Conservation (phyloP, 2,888 invertebrate species). For the Drosophila nr. perissopoda region DNA sequence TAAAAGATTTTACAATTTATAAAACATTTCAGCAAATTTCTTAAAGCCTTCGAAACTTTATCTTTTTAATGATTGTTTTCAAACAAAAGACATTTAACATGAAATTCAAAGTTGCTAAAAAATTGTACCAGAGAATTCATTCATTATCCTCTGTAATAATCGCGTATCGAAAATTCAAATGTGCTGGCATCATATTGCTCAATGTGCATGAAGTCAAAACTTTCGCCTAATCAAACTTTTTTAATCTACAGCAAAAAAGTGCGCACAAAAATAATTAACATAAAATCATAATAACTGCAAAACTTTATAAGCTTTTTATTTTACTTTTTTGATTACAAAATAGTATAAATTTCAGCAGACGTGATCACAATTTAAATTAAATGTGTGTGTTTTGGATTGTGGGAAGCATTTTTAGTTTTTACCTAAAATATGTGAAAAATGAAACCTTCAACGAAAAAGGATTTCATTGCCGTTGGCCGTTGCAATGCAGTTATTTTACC, state of each 20-base stretch:
- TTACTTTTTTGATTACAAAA: constrained; percentile 38
- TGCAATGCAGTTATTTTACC: constrained; percentile 57
- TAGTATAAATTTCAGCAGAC: constrained; percentile 7
- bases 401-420: constrained; percentile 1
- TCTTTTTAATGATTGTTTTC: neutral
- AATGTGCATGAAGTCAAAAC: constrained; percentile 42
- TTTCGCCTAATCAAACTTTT: constrained; percentile 62
- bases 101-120: neutral
- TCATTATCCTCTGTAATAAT: constrained; percentile 17
- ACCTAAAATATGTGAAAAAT: constrained; percentile 38
- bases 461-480: constrained; percentile 57
- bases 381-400: constrained; percentile 9
- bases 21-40: neutral
- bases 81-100: neutral
- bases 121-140: neutral
- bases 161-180: constrained; percentile 41
- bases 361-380: constrained; percentile 30
- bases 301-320: constrained; percentile 51
- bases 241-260: constrained; percentile 55
- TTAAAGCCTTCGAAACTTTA: neutral
- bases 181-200: constrained; percentile 20
- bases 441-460: constrained; percentile 42
- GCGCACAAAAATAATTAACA: constrained; percentile 53
- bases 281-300: constrained; percentile 55
- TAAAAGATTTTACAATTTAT: neutral